These are phyloP conservation scores for Laothoe populi DNA, from an alignment of 2,888 invertebrate genomes.

Conservation along the genomic window DNA sequence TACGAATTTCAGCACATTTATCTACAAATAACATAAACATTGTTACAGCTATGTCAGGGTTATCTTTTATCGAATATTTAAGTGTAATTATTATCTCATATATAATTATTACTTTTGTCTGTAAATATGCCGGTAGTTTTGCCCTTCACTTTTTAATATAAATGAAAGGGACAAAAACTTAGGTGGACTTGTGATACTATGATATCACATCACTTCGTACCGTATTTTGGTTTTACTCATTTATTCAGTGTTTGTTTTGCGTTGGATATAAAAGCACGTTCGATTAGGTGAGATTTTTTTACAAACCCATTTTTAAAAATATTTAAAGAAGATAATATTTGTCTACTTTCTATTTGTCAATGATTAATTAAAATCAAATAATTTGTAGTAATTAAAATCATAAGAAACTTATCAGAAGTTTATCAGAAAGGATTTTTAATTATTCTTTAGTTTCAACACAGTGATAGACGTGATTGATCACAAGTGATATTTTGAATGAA, in stretches of 20 bases:
- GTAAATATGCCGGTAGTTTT: not conserved
- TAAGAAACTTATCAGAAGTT: too few species aligned
- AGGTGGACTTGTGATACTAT: not conserved
- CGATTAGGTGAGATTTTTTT: not conserved
- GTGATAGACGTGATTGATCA: too few species aligned
- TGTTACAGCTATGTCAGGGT: constrained; percentile 17
- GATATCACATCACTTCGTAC: too few species aligned
- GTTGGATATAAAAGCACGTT: constrained; percentile 2
- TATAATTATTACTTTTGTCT: not conserved
- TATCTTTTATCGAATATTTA: constrained; percentile 26
- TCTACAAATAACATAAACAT: constrained; percentile 12
- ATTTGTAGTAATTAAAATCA: too few species aligned
- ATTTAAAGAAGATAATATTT: not conserved
- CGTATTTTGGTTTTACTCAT: not conserved
- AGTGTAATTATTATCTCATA: not conserved
- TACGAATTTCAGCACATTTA: not conserved
- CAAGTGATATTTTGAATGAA: too few species aligned
- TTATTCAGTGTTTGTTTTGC: not conserved
- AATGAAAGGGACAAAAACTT: constrained; percentile 1
- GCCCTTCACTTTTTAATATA: not conserved
- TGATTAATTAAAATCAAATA: too few species aligned
- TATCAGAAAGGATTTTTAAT: too few species aligned
- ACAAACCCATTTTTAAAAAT: not conserved
- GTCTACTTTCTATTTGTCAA: too few species aligned
- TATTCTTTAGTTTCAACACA: too few species aligned